Conservation (phyloP, 2,888 invertebrate species). For the Autographa pulchrina region DNA sequence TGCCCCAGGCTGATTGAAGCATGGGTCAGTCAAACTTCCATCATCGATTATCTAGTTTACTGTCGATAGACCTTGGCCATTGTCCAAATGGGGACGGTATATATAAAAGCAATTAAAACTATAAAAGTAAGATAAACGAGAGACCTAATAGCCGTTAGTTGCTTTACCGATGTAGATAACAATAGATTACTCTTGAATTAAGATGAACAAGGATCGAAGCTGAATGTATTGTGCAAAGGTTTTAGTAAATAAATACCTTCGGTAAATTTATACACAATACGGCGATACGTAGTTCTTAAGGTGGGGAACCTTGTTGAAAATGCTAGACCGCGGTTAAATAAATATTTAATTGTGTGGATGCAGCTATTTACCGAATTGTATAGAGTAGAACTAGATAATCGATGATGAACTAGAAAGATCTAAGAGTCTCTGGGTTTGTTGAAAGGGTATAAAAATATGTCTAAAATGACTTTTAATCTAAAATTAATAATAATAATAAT, state of each 20-base stretch:
- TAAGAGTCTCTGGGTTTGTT: too few relatives aligned
- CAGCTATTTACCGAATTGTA: too few relatives aligned
- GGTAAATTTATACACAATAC: neutral
- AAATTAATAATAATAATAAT: too few relatives aligned
- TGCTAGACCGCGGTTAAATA: too few relatives aligned
- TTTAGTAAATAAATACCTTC: too few relatives aligned
- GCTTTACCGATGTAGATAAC: conserved; percentile 23
- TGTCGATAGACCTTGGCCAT: conserved; percentile 3
- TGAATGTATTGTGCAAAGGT: neutral
- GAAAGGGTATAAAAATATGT: neutral
- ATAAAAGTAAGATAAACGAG: conserved; percentile 37
- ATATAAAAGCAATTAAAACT: conserved; percentile 35
- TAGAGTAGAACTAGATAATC: too few relatives aligned
- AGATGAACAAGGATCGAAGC: conserved; percentile 17
- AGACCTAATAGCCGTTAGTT: conserved; percentile 15
- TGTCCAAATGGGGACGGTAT: conserved; percentile 26
- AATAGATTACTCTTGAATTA: conserved; percentile 35
- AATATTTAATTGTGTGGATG: too few relatives aligned
- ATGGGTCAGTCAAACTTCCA: neutral
- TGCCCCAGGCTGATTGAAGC: neutral
- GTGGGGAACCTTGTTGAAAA: neutral
- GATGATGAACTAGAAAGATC: too few relatives aligned
- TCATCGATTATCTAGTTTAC: conserved; percentile 11
- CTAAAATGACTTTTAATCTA: too few relatives aligned
- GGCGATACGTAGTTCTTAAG: neutral